A percentile compares a stretch with the other conserved stretches of the same genome.
Conservation (phyloP, 2,797 vertebrate genomes). For the Anableps anableps region DNA sequence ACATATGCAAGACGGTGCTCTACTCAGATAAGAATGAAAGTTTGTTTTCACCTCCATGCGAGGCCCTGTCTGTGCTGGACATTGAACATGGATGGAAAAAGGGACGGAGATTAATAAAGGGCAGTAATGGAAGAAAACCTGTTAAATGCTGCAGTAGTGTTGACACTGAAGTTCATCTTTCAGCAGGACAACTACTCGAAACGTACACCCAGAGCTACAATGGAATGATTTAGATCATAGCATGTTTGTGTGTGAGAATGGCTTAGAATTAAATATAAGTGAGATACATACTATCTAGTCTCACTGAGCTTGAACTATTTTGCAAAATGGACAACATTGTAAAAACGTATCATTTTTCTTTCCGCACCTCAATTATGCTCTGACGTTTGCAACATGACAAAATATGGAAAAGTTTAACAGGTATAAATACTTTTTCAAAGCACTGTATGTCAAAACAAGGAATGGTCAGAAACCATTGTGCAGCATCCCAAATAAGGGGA, state of each 20-base stretch:
- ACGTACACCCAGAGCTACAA: not conserved
- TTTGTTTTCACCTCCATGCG: no score
- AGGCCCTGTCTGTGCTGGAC: no score
- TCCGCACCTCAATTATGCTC: not conserved
- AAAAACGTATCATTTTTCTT: not conserved
- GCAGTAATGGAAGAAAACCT: no score
- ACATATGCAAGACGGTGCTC: no score
- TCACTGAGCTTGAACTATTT: not conserved
- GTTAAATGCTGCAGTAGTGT: no score
- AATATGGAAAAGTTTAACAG: not conserved
- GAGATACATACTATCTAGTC: not conserved
- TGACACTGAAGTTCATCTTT: no score
- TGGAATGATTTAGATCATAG: not conserved
- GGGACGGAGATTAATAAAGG: no score
- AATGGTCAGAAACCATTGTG: constrained; percentile 2
- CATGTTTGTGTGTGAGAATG: not conserved
- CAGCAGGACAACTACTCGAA: not conserved
- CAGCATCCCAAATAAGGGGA: constrained; percentile 59
- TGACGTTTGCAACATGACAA: not conserved
- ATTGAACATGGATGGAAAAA: no score
- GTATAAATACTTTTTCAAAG: not conserved
- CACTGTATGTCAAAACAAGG: no score
- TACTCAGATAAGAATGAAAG: no score
- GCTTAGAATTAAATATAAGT: not conserved
- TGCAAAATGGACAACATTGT: not conserved